Base-by-base conservation (phyloP, 1,140 invertebrate genomes). In the Gryllus bimaculatus region DNA sequence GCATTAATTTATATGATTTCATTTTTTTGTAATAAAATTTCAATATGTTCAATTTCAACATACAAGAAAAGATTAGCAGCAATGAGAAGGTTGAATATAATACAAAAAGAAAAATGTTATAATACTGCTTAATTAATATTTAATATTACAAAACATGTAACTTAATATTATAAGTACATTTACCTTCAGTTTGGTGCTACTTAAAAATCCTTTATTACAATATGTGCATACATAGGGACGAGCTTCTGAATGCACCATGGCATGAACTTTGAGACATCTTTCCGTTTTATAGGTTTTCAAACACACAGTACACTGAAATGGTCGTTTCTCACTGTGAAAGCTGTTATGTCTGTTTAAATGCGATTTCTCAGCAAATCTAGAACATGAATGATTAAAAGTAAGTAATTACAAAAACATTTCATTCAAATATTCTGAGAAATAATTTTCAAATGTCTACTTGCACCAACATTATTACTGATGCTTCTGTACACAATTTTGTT, bases 151-250 rank as follows among this genome's bases (percentile, higher is more conserved):
- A 74, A 47, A 20, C 47, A 48, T 47, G 2, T 3, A 10, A 18
- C 66, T 20, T 39, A 39, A 2, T 2, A 39, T 39, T 2, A 39
- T 39, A 5, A 39, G 26, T 5, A 39, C 26, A 79, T 26, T 78
- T 81, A 84, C 84, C 82, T 88, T 88, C 47, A 89, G 82, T 81
- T 89, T 89, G 7, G 87, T 86, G 54, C 85, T 86, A 81, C 85
- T 88, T 7, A 89, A 84, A 80, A 89, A 89, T n/a, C 87, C 86
- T 81, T 88, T 88, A 73, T 84, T 85, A 80, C 87, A 88, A 26
- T 86, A 86, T 18, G 81, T 81, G 80, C 87, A 88, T 5, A 86
- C 85, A 78, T 87, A 86, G 6, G 87, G 87, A 12, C 87, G 82
- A 78, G 85, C 84, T 78, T 85, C 85, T 39, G 85, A 82, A 81